A percentile compares a stretch with the other conserved stretches of the same genome.
These are phyloP conservation scores for Cephus nigrinus DNA, from an alignment of 2,888 invertebrate genomes.

Conservation along the genomic window DNA sequence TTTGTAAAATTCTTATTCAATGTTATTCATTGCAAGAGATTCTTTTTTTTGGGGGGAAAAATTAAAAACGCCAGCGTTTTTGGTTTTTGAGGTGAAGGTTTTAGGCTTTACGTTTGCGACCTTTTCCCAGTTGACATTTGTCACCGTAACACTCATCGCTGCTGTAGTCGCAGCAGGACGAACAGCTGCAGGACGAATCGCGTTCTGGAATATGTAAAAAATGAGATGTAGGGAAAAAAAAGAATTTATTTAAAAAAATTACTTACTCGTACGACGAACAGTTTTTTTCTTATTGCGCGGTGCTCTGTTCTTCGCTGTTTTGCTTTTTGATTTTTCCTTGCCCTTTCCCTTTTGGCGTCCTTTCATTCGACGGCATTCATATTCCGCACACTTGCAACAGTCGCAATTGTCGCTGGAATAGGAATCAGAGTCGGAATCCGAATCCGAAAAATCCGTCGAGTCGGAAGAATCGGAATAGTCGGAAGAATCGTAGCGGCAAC, in stretches of 20 bases:
- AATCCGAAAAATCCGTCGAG: slow-evolving; percentile 14
- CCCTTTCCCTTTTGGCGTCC: background rate
- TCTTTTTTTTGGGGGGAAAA: too few species aligned
- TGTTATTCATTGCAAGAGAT: background rate
- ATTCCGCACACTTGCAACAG: background rate
- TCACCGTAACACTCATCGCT: slow-evolving; percentile 30
- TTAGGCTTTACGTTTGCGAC: background rate
- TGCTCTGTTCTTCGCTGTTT: slow-evolving; percentile 4
- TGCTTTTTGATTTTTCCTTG: slow-evolving; percentile 21
- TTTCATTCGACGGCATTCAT: background rate
- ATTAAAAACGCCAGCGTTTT: background rate
- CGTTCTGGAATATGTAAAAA: slow-evolving; percentile 16
- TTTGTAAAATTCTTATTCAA: background rate
- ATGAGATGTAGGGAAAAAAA: background rate
- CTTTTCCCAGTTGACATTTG: background rate
- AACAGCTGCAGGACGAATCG: slow-evolving; percentile 23
- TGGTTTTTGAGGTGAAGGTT: background rate
- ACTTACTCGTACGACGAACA: slow-evolving; percentile 26
- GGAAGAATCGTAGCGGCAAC: slow-evolving; percentile 12
- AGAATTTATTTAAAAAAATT: background rate
- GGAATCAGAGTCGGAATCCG: slow-evolving; percentile 18
- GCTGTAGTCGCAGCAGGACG: slow-evolving; percentile 22
- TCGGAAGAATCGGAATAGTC: slow-evolving; percentile 16
- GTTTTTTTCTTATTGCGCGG: slow-evolving; percentile 24
- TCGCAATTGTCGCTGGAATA: slow-evolving; percentile 12